phyloP scores from a whole-genome alignment of 2,797 vertebrate genomes.

The Falco berigora region DNA sequence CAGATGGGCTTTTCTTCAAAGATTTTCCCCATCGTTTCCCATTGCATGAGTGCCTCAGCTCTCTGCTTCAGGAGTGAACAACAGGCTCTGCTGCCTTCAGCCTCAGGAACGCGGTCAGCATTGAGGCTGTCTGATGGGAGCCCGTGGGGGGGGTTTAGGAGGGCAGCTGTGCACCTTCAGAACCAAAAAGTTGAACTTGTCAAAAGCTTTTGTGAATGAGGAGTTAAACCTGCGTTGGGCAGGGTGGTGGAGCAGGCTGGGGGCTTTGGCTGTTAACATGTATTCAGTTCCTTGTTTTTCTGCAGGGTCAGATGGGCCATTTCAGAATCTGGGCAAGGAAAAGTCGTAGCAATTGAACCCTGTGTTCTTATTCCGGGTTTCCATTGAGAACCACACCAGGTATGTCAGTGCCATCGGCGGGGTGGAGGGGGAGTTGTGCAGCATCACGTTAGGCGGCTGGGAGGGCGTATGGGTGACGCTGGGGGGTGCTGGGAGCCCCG shows the following conservation, averaged over 20 bases:
- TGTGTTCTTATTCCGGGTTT: not conserved
- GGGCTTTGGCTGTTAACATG: not conserved
- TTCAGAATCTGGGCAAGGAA: not conserved
- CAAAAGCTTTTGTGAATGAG: not conserved
- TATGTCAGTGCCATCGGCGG: accelerated
- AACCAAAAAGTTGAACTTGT: not conserved
- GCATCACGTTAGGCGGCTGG: accelerated
- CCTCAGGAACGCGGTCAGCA: not conserved
- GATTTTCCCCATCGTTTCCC: not conserved
- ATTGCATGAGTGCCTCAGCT: accelerated
- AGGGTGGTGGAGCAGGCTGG: not conserved
- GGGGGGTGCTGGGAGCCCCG: accelerated
- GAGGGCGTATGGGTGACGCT: accelerated
- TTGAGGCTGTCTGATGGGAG: accelerated
- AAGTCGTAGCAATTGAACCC: not conserved
- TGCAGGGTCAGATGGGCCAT: not conserved
- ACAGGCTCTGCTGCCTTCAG: slow-evolving; percentile 23
- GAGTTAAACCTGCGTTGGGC: not conserved
- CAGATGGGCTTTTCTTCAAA: not conserved
- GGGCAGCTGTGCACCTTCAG: not conserved
- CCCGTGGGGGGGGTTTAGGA: not conserved
- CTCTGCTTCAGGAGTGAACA: not conserved
- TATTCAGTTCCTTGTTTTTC: not conserved
- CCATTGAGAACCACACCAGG: not conserved
- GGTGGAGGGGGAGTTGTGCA: not conserved